Evolutionary conservation across 2,888 invertebrate genomes (phyloP).

Genomic region (Cephus pulcher): DNA sequence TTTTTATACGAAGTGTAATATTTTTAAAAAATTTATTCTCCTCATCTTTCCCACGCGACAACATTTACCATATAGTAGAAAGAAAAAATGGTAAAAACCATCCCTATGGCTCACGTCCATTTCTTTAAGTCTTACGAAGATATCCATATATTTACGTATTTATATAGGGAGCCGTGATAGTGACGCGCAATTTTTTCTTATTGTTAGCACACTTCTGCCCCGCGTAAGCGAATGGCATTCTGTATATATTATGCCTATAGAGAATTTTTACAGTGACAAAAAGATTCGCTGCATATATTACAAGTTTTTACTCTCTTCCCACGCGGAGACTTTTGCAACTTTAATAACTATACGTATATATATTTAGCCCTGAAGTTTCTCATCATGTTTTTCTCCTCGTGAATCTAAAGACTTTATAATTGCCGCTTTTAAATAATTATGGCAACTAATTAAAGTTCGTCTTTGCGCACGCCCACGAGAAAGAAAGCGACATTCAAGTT

Average conservation of each 20-base stretch:
- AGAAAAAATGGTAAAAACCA: not conserved
- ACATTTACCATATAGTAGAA: not conserved
- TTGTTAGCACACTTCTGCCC: not conserved
- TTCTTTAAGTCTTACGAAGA: not conserved
- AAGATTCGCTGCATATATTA: not conserved
- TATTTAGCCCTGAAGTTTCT: not conserved
- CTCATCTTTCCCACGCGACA: not conserved
- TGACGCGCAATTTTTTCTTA: not conserved
- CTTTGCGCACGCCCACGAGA: not conserved
- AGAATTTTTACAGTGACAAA: not conserved
- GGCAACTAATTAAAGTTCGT: not conserved
- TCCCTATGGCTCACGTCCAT: not conserved
- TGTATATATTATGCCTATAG: not conserved
- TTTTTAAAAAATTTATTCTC: not conserved
- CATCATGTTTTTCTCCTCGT: not conserved
- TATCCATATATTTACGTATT: not conserved
- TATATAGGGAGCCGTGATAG: not conserved
- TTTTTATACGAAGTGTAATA: not conserved
- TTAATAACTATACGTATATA: not conserved
- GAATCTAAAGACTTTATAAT: constrained; percentile 4
- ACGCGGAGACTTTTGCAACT: not conserved
- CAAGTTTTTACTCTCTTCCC: not conserved
- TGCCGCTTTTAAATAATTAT: constrained; percentile 15
- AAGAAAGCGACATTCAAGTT: not conserved
- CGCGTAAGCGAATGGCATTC: not conserved